Base-by-base conservation (phyloP, 2,797 vertebrate genomes). In the Sciaenops ocellatus region DNA sequence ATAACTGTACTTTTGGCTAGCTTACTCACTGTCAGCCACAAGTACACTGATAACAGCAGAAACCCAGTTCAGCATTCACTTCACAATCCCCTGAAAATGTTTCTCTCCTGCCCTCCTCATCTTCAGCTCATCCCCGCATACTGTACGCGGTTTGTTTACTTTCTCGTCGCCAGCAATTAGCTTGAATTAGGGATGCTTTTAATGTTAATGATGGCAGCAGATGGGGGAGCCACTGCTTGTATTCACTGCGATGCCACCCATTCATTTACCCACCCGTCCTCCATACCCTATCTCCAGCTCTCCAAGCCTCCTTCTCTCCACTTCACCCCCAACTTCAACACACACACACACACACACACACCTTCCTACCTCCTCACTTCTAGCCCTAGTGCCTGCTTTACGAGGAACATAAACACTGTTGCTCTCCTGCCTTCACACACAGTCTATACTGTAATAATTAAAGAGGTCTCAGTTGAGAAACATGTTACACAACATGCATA, bases 181-280 rank as follows among this genome's bases (percentile, higher is more conserved):
- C 79, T 77, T 85, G 76, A 92, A 89, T 92, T 92, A 94, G 89
- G 82, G 82, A 71, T 66, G 63, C 79, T 89, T 87, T 85, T 88
- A 90, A 85, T 85, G 90, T 85, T 91, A 91, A 94, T 89, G 92
- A 92, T 80, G 69, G 85, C 86, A 90, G 83, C 91, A 93, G 92
- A 94, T 94, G 92, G 85, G 34, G 80, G 66, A 78, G 85, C 87
- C 65, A 74, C 55, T 5, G 62, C 85, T 90, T 73, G 82, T 76
- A 66, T 85, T 81, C 16, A 64, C 72, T 51, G 62, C 76, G 62
- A 78, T 67, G 63, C 72, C 81, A 44, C 90, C 83, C 73, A 63
- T 85, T 69, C 73, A 84, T 83, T 82, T 83, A 42, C 28, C 34
- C 52, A 9, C 73, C 72, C 20, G 55, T 86, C 76, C 69, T 89